phyloP scores from a whole-genome alignment of 2,888 invertebrate species.

The Dascillus cervinus region DNA sequence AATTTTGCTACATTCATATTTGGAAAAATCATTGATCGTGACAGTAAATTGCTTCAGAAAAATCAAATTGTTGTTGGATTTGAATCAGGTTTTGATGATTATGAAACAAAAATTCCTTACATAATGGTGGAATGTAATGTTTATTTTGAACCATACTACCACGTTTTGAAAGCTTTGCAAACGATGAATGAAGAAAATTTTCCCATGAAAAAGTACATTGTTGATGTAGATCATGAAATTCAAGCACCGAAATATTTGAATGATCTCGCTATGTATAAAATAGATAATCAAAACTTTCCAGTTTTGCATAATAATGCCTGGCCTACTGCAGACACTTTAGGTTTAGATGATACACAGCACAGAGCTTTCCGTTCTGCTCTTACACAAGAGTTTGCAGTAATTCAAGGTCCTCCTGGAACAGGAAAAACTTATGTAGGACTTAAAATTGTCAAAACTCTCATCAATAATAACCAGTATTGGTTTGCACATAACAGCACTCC shows the following conservation, averaged over 20 bases:
- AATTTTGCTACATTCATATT: conserved; percentile 61
- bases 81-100: conserved; percentile 19
- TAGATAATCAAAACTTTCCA: conserved; percentile 1
- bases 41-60: conserved; percentile 43
- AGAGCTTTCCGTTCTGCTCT: conserved; percentile 61
- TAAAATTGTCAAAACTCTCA: conserved; percentile 60
- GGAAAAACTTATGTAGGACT: conserved; percentile 78
- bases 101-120: conserved; percentile 31
- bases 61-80: conserved; percentile 37
- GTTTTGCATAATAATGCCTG: conserved; percentile 30
- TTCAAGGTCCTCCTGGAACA: conserved; percentile 85
- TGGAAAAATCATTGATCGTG: conserved; percentile 58
- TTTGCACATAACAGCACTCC: conserved; percentile 43
- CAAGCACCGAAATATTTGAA: conserved; percentile 39
- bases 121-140: conserved; percentile 70
- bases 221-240: conserved; percentile 42
- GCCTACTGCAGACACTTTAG: conserved; percentile 43
- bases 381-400: conserved; percentile 63
- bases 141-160: conserved; percentile 75
- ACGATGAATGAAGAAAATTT: conserved; percentile 48
- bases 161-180: conserved; percentile 62
- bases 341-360: conserved; percentile 60
- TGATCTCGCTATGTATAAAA: conserved; percentile 11
- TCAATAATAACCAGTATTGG: conserved; percentile 49
- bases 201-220: conserved; percentile 62